Evolutionary conservation across 2,888 invertebrate genomes (phyloP), one percentile per base, ranked within the genome.

Genomic region (Trimorus sp.): DNA sequence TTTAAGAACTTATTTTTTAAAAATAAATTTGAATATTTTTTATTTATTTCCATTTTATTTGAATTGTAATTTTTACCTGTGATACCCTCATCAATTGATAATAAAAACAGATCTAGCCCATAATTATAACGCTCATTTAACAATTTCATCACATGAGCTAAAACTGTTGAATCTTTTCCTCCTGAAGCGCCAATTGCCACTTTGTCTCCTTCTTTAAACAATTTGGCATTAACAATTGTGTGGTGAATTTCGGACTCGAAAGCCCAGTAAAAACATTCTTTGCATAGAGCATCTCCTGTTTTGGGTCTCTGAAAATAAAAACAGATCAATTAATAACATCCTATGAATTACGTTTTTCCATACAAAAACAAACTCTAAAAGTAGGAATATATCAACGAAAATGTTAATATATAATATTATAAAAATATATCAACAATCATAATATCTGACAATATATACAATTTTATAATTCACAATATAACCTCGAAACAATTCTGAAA

Each of bases 51-150:
- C 26, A 26, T 26, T 26, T 26, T 26, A 26, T 26, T 26, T 3
- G 26, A 26, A 26, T 26, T 26, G 1, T 26, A 3, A 26, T 26
- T 12, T 4, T 5, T 87, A 89, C 95, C 96, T 83, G 98, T 98
- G 84, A 99, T 99, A 74, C 99, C 99, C 93, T 99, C 99, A 91
- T 99, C 99, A 84, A 99, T 98, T 0, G 99, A 99, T 49, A 99
- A 93, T 38, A 99, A 93, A 85, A 97, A 94, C 49, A 99, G 93
- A 74, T 98, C 94, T 12, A 99, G 92, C 0, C 97, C 97, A 92
- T 99, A 99, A 83, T 97, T 93, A 91, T 99, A 95, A 60, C 96
- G 94, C 87, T 97, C 95, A 91, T 99, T 99, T 11, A 99, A 93
- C 1, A 96, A 93, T 92, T 99, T 98, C 87, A 99, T 92, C 37